Conservation (phyloP, 1,140 invertebrate species). For the Heliconius himera region DNA sequence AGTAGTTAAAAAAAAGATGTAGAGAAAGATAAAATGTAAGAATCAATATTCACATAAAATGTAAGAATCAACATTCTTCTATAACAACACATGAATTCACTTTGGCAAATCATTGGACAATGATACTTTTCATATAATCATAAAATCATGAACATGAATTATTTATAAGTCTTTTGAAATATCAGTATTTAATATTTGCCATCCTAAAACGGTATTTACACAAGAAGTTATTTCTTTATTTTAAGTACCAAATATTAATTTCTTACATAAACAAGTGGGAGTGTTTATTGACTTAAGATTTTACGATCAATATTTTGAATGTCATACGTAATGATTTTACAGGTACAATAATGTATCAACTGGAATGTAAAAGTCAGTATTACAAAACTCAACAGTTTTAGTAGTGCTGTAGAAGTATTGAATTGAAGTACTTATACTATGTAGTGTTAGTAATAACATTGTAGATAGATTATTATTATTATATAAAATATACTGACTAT, state of each 20-base stretch:
- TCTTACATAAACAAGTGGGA: background rate
- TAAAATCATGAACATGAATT: too few relatives aligned
- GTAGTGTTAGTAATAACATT: constrained; percentile 6
- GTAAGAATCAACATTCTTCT: too few relatives aligned
- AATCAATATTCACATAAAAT: too few relatives aligned
- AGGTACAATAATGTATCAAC: constrained; percentile 64
- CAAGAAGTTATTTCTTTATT: background rate
- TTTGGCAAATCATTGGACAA: too few relatives aligned
- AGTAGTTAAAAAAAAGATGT: too few relatives aligned
- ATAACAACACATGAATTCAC: too few relatives aligned
- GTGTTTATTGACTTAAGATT: background rate
- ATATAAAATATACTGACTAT: background rate
- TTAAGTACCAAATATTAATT: background rate
- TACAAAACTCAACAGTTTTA: constrained; percentile 70
- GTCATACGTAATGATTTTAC: constrained; percentile 46
- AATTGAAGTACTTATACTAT: too few relatives aligned
- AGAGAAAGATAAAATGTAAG: too few relatives aligned
- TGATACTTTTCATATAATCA: too few relatives aligned
- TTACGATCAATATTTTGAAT: constrained; percentile 3
- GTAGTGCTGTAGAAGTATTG: constrained; percentile 14
- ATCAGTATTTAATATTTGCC: too few relatives aligned
- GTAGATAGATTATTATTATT: background rate
- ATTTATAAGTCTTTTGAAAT: too few relatives aligned
- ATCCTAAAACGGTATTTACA: too few relatives aligned
- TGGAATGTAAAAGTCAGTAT: constrained; percentile 73